Conservation (phyloP, 2,888 invertebrate species). For the Sphinx pinastri region DNA sequence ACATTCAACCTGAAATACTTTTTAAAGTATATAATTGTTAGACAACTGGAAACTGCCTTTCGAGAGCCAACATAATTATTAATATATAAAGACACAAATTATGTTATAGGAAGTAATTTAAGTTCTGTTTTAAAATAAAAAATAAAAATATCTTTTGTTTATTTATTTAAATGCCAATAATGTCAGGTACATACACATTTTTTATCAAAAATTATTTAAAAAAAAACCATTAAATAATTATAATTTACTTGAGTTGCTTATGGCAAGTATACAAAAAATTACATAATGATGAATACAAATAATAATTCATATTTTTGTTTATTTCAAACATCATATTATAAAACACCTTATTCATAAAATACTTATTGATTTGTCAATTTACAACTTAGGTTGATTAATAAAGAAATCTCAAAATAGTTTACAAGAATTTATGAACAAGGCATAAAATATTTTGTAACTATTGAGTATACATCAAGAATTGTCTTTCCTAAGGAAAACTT, state of each 20-base stretch:
- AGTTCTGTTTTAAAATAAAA: conserved; percentile 10
- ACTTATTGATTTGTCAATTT: not conserved
- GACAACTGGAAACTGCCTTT: not conserved
- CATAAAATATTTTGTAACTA: too few species aligned
- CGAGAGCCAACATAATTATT: not conserved
- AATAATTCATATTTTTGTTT: too few species aligned
- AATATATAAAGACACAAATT: not conserved
- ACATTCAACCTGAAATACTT: not conserved
- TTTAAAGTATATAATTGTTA: not conserved
- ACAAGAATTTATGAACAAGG: too few species aligned
- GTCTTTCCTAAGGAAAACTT: conserved; percentile 64
- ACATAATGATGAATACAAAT: too few species aligned
- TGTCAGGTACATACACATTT: conserved; percentile 35
- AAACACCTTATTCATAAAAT: not conserved
- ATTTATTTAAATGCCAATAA: conserved; percentile 30
- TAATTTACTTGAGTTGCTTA: not conserved
- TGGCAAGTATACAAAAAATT: conserved; percentile 12
- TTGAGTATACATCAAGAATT: conserved; percentile 26
- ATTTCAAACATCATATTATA: too few species aligned
- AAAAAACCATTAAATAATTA: not conserved
- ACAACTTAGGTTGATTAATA: too few species aligned
- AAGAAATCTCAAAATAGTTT: too few species aligned
- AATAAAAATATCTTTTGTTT: conserved; percentile 24
- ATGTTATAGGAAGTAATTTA: not conserved
- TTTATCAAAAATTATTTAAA: not conserved